Evolutionary conservation across 2,888 invertebrate genomes (phyloP), one percentile per base, ranked within the genome.

Genomic region (Ernsta delagoae): DNA sequence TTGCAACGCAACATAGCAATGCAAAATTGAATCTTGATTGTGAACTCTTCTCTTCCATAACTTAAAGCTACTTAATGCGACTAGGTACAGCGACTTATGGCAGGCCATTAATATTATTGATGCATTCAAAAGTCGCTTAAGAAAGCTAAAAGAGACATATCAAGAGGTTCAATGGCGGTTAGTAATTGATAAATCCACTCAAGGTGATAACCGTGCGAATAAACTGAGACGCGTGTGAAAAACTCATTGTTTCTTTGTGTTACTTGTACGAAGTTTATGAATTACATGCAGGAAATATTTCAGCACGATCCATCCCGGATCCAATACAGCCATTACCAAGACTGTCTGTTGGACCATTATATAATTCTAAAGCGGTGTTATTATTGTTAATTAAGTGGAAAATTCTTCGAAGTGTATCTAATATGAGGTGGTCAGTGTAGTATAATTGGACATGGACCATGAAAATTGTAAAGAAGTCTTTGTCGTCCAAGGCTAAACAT

Each of bases 141-240:
- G 24, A 53, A 53, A 24, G 53, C 8, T 9, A 53, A 53, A 24
- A 24, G 16, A 53, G 60, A 61, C 45, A 34, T 48, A 45, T 48
- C n/a, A 61, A 31, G 45, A 61, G 60, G 4, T n/a, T 12, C 36
- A 57, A 56, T 56, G 54, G n/a, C 34, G n/a, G 59, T 54, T 50
- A 68, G 65, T 48, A 63, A 68, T 65, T 70, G 65, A 68, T 68
- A 64, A 72, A 72, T 71, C 71, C 76, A 75, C 73, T 78, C 78
- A 78, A 76, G 75, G 75, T 75, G 79, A 81, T 80, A 80, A 80
- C 56, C 83, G 81, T 85, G 85, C 74, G 84, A 87, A 84, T 71
- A 81, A 79, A 83, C 74, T 76, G 74, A 79, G 70, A 72, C 68
- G 75, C 80, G 82, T 81, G 83, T 77, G 84, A 84, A 84, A 43